Percentiles rank a stretch among this genome's conserved stretches.
Conservation (phyloP, 1,140 invertebrate species). For the Drosophila repleta region DNA sequence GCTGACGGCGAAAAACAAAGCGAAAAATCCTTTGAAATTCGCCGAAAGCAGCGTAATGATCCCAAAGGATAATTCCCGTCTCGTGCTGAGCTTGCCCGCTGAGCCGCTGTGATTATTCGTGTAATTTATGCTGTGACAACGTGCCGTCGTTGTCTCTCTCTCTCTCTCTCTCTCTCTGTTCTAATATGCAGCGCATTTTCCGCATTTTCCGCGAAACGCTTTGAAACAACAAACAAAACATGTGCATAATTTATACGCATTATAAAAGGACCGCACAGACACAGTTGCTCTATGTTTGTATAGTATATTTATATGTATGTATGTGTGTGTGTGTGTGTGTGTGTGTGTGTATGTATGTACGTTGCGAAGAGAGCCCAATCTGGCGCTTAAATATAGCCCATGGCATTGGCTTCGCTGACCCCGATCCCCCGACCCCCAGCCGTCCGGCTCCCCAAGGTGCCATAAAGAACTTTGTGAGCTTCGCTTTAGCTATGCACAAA, state of each 20-base stretch:
- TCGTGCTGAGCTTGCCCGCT: not conserved
- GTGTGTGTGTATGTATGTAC: not conserved
- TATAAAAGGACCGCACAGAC: constrained; percentile 24
- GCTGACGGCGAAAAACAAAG: not conserved
- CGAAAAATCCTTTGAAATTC: constrained; percentile 9
- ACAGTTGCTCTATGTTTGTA: not conserved
- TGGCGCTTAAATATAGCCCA: constrained; percentile 36
- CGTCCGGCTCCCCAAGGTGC: constrained; percentile 46
- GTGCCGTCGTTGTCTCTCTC: not conserved
- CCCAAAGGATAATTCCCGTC: not conserved
- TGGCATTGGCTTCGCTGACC: constrained; percentile 8
- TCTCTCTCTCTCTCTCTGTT: not conserved
- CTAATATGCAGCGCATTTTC: constrained; percentile 41
- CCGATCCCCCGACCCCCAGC: not conserved
- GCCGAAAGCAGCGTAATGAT: not conserved
- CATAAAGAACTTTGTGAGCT: constrained; percentile 67
- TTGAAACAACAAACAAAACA: constrained; percentile 51
- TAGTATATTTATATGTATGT: not conserved
- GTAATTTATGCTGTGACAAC: constrained; percentile 37
- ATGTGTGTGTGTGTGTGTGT: not conserved
- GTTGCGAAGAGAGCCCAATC: constrained; percentile 15
- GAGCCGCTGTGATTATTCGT: constrained; percentile 22
- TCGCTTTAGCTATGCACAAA: constrained; percentile 49
- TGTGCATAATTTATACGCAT: constrained; percentile 52
- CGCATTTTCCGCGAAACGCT: constrained; percentile 44